A percentile compares a stretch with the other conserved stretches of the same genome.
phyloP scores from a whole-genome alignment of 2,113 vertebrate genomes.

The Hemiprocne comata region DNA sequence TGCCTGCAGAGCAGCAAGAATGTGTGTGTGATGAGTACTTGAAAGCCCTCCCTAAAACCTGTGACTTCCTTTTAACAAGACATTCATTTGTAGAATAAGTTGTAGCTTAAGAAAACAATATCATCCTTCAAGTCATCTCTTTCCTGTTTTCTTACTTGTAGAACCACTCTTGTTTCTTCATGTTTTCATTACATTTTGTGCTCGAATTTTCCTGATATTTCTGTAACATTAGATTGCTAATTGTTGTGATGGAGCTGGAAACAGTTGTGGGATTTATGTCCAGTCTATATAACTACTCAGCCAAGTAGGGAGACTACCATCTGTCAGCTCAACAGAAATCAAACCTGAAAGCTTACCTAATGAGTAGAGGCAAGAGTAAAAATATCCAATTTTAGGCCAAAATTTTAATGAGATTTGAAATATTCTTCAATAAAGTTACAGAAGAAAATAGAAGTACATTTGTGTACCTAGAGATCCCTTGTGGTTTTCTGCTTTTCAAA shows the following conservation, averaged over 20 bases:
- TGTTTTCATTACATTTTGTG: not conserved
- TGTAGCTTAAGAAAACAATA: not conserved
- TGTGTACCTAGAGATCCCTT: not conserved
- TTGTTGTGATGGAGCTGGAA: not conserved
- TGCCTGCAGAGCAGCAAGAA: not conserved
- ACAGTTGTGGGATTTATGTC: not conserved
- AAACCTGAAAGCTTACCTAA: not conserved
- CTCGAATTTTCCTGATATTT: not conserved
- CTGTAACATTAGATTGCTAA: too few relatives aligned
- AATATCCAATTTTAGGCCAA: not conserved
- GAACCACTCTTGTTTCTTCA: not conserved
- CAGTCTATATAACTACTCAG: not conserved
- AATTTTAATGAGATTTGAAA: not conserved
- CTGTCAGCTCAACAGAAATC: not conserved
- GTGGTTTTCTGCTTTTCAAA: not conserved
- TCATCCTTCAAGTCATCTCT: not conserved
- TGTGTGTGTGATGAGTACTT: not conserved
- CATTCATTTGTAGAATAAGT: not conserved
- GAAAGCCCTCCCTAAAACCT: not conserved
- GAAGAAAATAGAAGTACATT: not conserved
- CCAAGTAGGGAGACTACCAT: not conserved
- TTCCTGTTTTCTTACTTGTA: not conserved
- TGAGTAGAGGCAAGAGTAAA: not conserved
- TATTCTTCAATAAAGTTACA: not conserved
- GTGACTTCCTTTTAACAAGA: not conserved